phyloP scores from a whole-genome alignment of 2,888 invertebrate species.

The Aleiodes leptofemur region DNA sequence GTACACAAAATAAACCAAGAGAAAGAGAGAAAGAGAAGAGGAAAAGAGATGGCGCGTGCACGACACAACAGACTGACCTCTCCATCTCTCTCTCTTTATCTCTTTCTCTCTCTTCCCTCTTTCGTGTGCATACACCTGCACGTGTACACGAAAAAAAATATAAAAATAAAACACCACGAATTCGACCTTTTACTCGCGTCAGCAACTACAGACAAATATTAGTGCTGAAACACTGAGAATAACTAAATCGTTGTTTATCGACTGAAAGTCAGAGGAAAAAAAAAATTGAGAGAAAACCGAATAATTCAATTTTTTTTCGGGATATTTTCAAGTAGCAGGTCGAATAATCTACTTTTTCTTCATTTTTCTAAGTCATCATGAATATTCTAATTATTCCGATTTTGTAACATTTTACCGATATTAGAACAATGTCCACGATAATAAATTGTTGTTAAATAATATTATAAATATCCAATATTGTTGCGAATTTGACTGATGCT shows the following conservation, averaged over 20 bases:
- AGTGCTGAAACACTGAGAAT: conserved; percentile 9
- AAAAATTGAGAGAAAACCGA: background rate
- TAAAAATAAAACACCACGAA: background rate
- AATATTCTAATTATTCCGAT: too few species aligned
- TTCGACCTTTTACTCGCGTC: conserved; percentile 35
- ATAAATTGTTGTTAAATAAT: too few species aligned
- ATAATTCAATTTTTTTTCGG: too few species aligned
- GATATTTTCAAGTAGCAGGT: too few species aligned
- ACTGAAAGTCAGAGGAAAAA: background rate
- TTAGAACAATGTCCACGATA: too few species aligned
- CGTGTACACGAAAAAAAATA: conserved; percentile 19
- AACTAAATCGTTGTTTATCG: conserved; percentile 5
- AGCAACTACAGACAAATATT: conserved; percentile 39
- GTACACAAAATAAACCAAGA: conserved; percentile 18
- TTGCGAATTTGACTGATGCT: too few species aligned
- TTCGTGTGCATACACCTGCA: conserved; percentile 18
- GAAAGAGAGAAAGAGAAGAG: background rate
- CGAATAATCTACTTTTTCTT: too few species aligned
- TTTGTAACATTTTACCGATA: too few species aligned
- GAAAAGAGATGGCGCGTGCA: conserved; percentile 31
- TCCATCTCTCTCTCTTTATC: background rate
- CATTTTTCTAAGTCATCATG: too few species aligned
- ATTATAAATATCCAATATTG: too few species aligned
- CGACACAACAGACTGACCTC: conserved; percentile 14
- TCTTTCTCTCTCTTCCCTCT: conserved; percentile 1